A percentile compares a stretch with the other conserved stretches of the same genome.
Evolutionary conservation across 2,797 vertebrate genomes (phyloP).

Genomic region (Sebastes cheni): DNA sequence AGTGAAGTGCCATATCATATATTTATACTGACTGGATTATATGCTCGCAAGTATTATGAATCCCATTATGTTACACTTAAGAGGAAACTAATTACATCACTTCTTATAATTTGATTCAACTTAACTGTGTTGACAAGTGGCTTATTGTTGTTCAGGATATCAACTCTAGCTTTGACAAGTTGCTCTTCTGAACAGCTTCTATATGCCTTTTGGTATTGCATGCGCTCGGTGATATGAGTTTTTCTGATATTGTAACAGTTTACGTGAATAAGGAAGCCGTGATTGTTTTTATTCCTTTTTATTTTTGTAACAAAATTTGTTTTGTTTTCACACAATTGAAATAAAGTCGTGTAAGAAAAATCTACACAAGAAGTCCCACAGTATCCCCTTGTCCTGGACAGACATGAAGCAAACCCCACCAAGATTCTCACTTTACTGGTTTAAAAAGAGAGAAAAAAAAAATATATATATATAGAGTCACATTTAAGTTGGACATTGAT

Average conservation of each 20-base stretch:
- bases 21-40: constrained; percentile 72
- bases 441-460: constrained; percentile 31
- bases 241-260: constrained; percentile 41
- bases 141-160: constrained; percentile 42
- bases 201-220: constrained; percentile 64
- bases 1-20: constrained; percentile 78
- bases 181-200: constrained; percentile 23
- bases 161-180: constrained; percentile 2
- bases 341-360: constrained; percentile 86
- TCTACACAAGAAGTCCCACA: constrained; percentile 78
- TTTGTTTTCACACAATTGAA: constrained; percentile 82
- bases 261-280: constrained; percentile 55
- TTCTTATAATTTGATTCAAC: constrained; percentile 24
- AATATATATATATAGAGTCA: constrained; percentile 27
- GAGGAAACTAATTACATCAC: constrained; percentile 44
- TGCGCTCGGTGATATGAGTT: constrained; percentile 53
- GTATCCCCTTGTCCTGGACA: constrained; percentile 61
- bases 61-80: constrained; percentile 41
- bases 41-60: constrained; percentile 65
- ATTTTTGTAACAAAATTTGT: constrained; percentile 85
- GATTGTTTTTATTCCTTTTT: constrained; percentile 77
- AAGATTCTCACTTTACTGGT: constrained; percentile 38
- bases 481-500: constrained; percentile 48
- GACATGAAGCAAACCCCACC: constrained; percentile 48
- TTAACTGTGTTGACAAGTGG: constrained; percentile 28